Conservation (phyloP, 2,113 vertebrate species). For the Benitochromis conjunctus region DNA sequence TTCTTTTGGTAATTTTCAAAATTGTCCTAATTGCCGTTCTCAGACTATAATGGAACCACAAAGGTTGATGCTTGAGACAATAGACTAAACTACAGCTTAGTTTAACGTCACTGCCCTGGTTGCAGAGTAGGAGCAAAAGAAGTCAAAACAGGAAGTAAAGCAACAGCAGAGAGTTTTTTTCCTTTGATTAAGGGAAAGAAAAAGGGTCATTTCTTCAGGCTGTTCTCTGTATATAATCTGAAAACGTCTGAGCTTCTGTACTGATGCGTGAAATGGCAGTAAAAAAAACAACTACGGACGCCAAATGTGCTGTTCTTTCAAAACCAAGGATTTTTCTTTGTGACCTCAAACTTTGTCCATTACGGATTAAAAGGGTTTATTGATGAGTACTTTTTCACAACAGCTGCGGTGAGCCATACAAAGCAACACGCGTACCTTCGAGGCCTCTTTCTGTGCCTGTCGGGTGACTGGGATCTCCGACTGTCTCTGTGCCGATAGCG, state of each 20-base stretch:
- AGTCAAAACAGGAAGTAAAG: not conserved
- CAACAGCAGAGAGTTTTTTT: not conserved
- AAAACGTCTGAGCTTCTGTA: not conserved
- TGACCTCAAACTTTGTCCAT: not conserved
- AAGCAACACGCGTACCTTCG: conserved; percentile 71
- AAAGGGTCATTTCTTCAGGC: not conserved
- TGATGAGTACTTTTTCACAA: not conserved
- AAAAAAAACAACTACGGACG: not conserved
- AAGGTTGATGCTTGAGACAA: not conserved
- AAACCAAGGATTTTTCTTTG: not conserved
- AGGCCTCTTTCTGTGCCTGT: conserved; percentile 86
- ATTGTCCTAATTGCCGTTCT: accelerated
- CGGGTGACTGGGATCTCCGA: conserved; percentile 81
- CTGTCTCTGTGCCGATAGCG: conserved; percentile 86
- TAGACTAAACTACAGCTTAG: accelerated
- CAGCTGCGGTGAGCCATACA: not conserved
- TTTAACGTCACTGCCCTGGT: not conserved
- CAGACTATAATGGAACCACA: not conserved
- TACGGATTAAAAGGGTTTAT: not conserved
- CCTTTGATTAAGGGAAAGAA: not conserved
- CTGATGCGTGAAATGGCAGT: not conserved
- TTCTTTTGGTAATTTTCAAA: not conserved
- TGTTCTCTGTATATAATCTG: not conserved
- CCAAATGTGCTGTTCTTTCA: not conserved
- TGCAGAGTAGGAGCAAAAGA: accelerated